A percentile compares a stretch with the other conserved stretches of the same genome.
Evolutionary conservation across 2,888 invertebrate genomes (phyloP).

Genomic region (Tortricodes alternella): DNA sequence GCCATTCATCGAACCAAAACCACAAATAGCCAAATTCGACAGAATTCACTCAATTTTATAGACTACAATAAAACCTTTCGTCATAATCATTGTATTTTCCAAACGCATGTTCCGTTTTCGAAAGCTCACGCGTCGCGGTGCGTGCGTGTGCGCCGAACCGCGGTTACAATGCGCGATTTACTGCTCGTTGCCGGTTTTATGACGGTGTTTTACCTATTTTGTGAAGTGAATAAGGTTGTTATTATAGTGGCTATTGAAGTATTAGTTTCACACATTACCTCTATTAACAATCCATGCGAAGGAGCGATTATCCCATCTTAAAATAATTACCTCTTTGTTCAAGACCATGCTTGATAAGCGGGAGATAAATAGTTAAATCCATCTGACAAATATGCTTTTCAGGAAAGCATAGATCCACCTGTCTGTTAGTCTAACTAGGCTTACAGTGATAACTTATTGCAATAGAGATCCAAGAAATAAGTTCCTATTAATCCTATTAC

Average conservation of each 20-base stretch:
- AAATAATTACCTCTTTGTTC: background rate
- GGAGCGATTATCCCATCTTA: background rate
- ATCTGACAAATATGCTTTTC: too few species aligned
- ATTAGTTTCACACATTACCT: conserved; percentile 22
- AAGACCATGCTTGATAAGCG: too few species aligned
- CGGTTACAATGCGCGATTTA: conserved; percentile 58
- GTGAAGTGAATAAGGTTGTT: conserved; percentile 36
- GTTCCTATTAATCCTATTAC: too few species aligned
- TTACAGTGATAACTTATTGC: too few species aligned
- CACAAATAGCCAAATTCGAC: conserved; percentile 14
- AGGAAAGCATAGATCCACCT: too few species aligned
- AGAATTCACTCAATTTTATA: conserved; percentile 22
- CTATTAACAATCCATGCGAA: conserved; percentile 12
- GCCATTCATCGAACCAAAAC: conserved; percentile 6
- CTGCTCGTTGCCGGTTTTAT: conserved; percentile 49
- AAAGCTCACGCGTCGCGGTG: conserved; percentile 61
- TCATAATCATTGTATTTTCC: conserved; percentile 21
- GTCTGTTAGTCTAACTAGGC: too few species aligned
- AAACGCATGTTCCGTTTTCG: conserved; percentile 52
- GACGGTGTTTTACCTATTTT: conserved; percentile 51
- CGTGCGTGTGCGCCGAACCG: conserved; percentile 60
- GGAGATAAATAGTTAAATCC: too few species aligned
- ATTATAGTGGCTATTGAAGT: conserved; percentile 10
- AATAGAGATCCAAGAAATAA: too few species aligned
- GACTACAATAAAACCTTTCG: conserved; percentile 22